These are phyloP conservation scores for Drosophila serrata DNA, from an alignment of 1,140 invertebrate species.

Conservation along the genomic window DNA sequence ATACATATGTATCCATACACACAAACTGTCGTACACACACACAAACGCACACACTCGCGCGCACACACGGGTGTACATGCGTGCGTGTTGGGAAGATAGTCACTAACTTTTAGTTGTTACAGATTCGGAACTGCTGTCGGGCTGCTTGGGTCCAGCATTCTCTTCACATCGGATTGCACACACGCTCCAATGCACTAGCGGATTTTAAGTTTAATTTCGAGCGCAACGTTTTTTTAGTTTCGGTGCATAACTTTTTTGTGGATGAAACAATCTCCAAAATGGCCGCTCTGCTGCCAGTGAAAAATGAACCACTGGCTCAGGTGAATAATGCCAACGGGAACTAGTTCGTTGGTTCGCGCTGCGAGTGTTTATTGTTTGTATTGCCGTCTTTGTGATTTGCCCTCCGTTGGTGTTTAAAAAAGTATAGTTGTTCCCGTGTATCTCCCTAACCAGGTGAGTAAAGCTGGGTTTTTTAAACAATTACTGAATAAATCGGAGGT, in stretches of 20 bases:
- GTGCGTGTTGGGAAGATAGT: slow-evolving; percentile 73
- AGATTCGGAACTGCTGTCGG: slow-evolving; percentile 51
- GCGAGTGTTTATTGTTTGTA: slow-evolving; percentile 48
- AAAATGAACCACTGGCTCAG: slow-evolving; percentile 49
- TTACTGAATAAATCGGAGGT: not conserved
- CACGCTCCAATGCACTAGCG: slow-evolving; percentile 61
- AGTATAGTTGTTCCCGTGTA: not conserved
- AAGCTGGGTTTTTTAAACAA: not conserved
- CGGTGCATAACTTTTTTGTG: slow-evolving; percentile 81
- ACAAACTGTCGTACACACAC: slow-evolving; percentile 52
- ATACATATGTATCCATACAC: slow-evolving; percentile 62
- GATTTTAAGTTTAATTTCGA: slow-evolving; percentile 66
- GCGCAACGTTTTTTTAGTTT: slow-evolving; percentile 69
- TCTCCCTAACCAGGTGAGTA: slow-evolving; percentile 10
- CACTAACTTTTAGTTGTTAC: slow-evolving; percentile 74
- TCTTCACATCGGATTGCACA: slow-evolving; percentile 58
- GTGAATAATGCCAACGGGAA: slow-evolving; percentile 45
- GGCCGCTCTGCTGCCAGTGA: slow-evolving; percentile 63
- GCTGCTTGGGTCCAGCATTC: slow-evolving; percentile 64
- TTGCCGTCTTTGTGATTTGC: slow-evolving; percentile 25
- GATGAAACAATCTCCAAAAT: slow-evolving; percentile 81
- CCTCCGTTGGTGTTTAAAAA: slow-evolving; percentile 12
- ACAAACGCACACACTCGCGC: slow-evolving; percentile 62
- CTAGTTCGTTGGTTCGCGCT: slow-evolving; percentile 40
- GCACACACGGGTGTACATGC: slow-evolving; percentile 60